Evolutionary conservation across 1,140 invertebrate species (phyloP), one percentile per base, ranked within the genome.

Genomic region (Aphelinus certus): DNA sequence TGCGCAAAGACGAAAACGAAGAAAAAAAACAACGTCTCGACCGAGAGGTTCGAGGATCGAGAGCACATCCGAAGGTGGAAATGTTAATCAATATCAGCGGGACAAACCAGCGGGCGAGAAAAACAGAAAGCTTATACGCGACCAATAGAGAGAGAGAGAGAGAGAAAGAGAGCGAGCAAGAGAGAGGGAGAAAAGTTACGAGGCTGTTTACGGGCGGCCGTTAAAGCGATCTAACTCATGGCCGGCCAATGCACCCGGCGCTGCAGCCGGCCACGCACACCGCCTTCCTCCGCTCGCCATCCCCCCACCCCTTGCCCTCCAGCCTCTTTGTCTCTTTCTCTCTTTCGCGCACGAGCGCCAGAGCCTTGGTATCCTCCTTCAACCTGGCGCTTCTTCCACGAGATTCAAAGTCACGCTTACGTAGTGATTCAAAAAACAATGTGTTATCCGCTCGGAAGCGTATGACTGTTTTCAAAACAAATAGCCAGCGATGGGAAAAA

Each of bases 201-300:
- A 85, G 83, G 83, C 81, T 85, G 83, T 85, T 84, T 83, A 84
- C 83, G 81, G 77, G 76, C 81, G 79, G 81, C 78, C 79, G 80
- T 83, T 80, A 78, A 81, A 82, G 77, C 83, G 82, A 84, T 84
- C 83, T 85, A 85, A 85, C 83, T 83, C 83, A 85, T 83, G 83
- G 83, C 76, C 83, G 83, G 81, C 78, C 83, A 82, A 83, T 84
- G 83, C 83, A 83, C 83, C 75, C 83, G 77, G 70, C 75, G 76
- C 77, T 46, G 6, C 1, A 4, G 48, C 2, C 68, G 48, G 9
- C 10, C 10, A 10, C 47, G 45, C 42, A 10, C 5, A 45, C 57
- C n/a, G 58, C 70, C 42, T 48, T 7, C 48, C 58, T n/a, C 46
- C 63, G 26, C 51, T 53, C 76, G 78, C 78, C 67, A 26, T 58